Evolutionary conservation across 2,113 vertebrate genomes (phyloP), one percentile per base, ranked within the genome.

Genomic region (Peromyscus maniculatus): DNA sequence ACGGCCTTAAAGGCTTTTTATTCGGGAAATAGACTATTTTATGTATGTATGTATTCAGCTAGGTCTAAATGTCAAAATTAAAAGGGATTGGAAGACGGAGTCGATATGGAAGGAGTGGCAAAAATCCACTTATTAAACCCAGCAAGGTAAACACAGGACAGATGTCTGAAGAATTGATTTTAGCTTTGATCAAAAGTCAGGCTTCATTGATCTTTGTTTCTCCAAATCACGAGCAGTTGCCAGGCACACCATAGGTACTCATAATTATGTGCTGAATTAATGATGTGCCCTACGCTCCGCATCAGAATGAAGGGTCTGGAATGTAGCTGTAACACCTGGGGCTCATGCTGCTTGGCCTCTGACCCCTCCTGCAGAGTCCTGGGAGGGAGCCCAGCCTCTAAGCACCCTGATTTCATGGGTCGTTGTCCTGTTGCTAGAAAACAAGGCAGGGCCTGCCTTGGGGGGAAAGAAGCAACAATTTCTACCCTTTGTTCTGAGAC

Each of bases 371-470:
- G 69, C 92, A 36, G 83, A 86, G 87, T 86, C 93, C 91, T 67
- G 52, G 79, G 12, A n/a, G 77, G 64, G 91, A 74, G n/a, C 95
- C 78, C 46, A 10, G 59, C 59, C 96, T 96, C 83, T 75, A 91
- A 57, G 95, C 92, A 64, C 43, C 93, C 62, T 72, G 87, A 55
- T 94, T 87, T 86, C 31, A 17, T 74, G 33, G 67, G 8, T n/a
- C 77, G 31, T 91, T 69, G 88, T 95, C 89, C 46, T 17, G 24
- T 89, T 39, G 84, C 69, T 62, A 2, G 22, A 39, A 88, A 86
- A 66, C 0, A 43, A 67, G 72, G 71, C 6, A 82, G 72, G 55
- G 0, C 33, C 1, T 2, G 16, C 66, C 59, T 49, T 11, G 33
- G 28, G n/a, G 3, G 4, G 21, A n/a, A 1, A 80, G 55, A 17